phyloP scores from a whole-genome alignment of 2,113 vertebrate genomes.

The Candoia aspera region DNA sequence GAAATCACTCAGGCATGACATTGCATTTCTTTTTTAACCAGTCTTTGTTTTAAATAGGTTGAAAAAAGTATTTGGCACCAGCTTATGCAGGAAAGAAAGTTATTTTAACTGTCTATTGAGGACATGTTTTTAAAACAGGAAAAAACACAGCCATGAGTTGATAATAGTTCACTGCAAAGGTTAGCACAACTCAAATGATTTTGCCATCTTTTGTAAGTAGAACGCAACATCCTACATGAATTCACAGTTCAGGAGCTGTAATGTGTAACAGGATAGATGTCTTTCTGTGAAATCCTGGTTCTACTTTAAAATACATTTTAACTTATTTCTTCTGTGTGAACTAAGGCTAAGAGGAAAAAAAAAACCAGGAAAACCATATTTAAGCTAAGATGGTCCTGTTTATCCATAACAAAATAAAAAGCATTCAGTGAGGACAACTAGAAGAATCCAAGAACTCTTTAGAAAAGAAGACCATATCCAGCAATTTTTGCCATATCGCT shows the following conservation, averaged over 20 bases:
- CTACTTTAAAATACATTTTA: constrained; percentile 52
- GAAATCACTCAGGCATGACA: constrained; percentile 41
- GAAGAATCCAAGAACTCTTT: neutral
- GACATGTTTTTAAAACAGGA: constrained; percentile 73
- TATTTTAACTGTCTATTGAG: constrained; percentile 72
- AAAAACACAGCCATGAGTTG: constrained; percentile 68
- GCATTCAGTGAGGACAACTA: neutral
- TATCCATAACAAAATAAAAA: neutral
- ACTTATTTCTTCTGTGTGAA: neutral
- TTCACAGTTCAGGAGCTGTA: constrained; percentile 40
- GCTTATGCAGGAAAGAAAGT: constrained; percentile 70
- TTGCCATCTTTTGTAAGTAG: constrained; percentile 53
- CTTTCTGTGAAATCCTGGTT: constrained; percentile 50
- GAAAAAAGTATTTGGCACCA: constrained; percentile 58
- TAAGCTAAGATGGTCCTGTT: neutral
- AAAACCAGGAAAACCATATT: neutral
- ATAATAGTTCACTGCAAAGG: constrained; percentile 62
- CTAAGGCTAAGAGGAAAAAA: neutral
- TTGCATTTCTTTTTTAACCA: constrained; percentile 47
- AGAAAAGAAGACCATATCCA: neutral
- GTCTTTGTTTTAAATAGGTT: constrained; percentile 54
- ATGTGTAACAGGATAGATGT: constrained; percentile 26
- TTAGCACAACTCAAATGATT: constrained; percentile 41
- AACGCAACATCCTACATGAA: constrained; percentile 49
- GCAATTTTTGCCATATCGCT: neutral